Evolutionary conservation across 2,888 invertebrate genomes (phyloP), one percentile per base, ranked within the genome.

Genomic region (Agriotes lineatus): DNA sequence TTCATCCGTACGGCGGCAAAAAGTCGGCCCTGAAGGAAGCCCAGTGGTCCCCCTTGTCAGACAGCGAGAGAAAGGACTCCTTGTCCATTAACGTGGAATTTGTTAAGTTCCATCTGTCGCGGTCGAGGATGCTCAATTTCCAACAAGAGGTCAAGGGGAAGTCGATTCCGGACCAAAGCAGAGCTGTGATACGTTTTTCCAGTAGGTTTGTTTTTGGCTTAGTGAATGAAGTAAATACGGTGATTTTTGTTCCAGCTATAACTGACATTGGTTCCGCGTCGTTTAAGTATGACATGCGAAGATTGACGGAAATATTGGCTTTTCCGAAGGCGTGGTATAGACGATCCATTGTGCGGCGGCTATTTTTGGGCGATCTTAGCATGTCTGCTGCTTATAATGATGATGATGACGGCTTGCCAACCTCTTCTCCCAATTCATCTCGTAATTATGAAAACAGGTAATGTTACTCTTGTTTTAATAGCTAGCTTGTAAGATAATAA

Each of bases 241-340:
- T 6, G 5, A 39, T 39, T 6, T 9, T 71, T 20, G 71, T 77
- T 80, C n/a, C 82, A 93, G 95, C 96, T 0, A 96, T 97, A 74
- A 92, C 96, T 78, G 97, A 97, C 85, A 96, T 97, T 75, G 97
- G 97, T 19, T 96, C 95, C 18, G 96, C 96, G 7, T 96, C 95
- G 19, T 99, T 99, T 85, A 97, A 98, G 82, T 99, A 99, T 85
- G 99, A 99, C 83, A 99, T 99, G 97, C 90, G 99, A 33, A 90
- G 99, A 0, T 85, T 99, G 71, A 95, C 96, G 0, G 99, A 99
- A 86, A 97, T 99, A 79, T 86, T 99, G 67, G 97, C 97, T 0
- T 98, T 99, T 83, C 99, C 99, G 0, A 97, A 97, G 85, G 98
- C 99, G 10, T 99, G 99, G 99, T 99, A 99, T 85, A 87, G 98